A percentile compares a stretch with the other conserved stretches of the same genome.
phyloP scores from a whole-genome alignment of 2,888 invertebrate genomes.

The Eurytoma californica region DNA sequence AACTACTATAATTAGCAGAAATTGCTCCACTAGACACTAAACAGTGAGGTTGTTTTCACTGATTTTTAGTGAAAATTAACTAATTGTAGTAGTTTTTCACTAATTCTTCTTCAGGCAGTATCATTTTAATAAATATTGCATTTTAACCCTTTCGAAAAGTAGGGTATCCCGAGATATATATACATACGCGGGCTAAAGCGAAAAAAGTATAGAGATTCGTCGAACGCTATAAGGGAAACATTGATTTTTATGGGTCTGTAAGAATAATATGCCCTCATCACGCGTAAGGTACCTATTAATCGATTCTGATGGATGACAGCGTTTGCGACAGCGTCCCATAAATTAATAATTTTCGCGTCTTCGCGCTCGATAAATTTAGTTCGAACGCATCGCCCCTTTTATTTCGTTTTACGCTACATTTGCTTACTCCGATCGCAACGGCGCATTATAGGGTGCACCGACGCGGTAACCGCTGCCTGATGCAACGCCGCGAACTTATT shows the following conservation, averaged over 20 bases:
- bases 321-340: not conserved
- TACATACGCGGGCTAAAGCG: too few relatives aligned
- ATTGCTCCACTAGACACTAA: too few relatives aligned
- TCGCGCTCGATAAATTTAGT: not conserved
- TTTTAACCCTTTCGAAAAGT: too few relatives aligned
- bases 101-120: too few relatives aligned
- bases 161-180: too few relatives aligned
- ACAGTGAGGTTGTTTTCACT: too few relatives aligned
- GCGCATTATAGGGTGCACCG: not conserved
- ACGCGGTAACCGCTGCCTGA: conserved; percentile 1
- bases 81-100: too few relatives aligned
- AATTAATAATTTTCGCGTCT: not conserved
- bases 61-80: too few relatives aligned
- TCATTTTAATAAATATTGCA: too few relatives aligned
- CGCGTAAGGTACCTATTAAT: conserved; percentile 15
- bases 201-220: not conserved
- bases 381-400: not conserved
- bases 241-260: conserved; percentile 29
- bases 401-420: conserved; percentile 2
- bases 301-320: conserved; percentile 21
- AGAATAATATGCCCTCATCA: conserved; percentile 19
- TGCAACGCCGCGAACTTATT: conserved; percentile 23
- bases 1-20: too few relatives aligned
- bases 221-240: conserved; percentile 9
- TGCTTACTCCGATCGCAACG: too few relatives aligned